Evolutionary conservation across 2,888 invertebrate species (phyloP).

Genomic region (Cataglyphis albicans): DNA sequence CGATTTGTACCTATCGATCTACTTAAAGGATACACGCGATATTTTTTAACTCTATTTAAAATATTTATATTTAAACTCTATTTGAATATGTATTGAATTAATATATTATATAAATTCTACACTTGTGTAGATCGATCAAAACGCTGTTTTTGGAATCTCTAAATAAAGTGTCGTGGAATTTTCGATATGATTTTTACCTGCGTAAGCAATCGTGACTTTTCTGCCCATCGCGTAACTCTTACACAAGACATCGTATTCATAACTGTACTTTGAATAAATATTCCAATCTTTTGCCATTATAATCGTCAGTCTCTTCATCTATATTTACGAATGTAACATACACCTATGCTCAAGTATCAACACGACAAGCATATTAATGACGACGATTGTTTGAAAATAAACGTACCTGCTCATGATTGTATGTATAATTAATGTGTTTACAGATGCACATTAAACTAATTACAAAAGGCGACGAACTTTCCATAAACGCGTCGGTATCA

Average conservation of each 20-base stretch:
- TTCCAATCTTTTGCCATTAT: constrained; percentile 66
- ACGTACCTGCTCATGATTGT: constrained; percentile 62
- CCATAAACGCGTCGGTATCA: constrained; percentile 62
- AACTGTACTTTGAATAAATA: constrained; percentile 31
- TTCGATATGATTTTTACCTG: constrained; percentile 52
- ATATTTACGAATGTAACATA: neutral
- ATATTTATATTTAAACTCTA: neutral
- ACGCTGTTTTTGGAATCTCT: neutral
- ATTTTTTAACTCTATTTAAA: neutral
- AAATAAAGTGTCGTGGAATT: neutral
- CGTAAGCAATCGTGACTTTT: constrained; percentile 51
- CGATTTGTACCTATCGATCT: neutral
- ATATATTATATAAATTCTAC: neutral
- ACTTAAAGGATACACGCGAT: neutral
- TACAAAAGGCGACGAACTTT: constrained; percentile 58
- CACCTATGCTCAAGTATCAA: neutral
- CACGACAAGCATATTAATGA: neutral
- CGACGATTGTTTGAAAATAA: neutral
- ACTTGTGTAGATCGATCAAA: neutral
- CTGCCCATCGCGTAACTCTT: constrained; percentile 60
- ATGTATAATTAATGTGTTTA: constrained; percentile 64
- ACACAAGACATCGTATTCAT: constrained; percentile 54
- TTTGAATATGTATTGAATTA: neutral
- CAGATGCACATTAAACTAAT: constrained; percentile 68
- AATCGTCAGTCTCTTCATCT: constrained; percentile 62